Evolutionary conservation across 2,888 invertebrate genomes (phyloP), one percentile per base, ranked within the genome.

Genomic region (Clusia tigrina): DNA sequence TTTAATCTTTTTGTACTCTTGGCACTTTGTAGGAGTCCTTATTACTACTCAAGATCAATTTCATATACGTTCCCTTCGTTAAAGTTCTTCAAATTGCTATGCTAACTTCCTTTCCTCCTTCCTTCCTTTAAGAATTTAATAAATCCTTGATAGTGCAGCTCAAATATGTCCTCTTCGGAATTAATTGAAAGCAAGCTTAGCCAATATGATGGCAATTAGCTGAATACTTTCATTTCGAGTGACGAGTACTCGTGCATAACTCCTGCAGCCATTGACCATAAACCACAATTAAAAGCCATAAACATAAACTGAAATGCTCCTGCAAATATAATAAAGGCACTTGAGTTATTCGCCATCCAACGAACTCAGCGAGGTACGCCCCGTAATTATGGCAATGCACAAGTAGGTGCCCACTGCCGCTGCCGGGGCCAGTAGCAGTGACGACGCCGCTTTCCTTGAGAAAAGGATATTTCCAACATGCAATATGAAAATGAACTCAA

Each of bases 401-500:
- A 12, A 9, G 32, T 12, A 12, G 6, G 6, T 6, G 12, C 6
- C 32, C 32, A 32, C 6, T 32, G 32, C 12, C 12, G 32, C 32
- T 32, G 6, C 6, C 12, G 32, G 6, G 6, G 32, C 32, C 12
- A 9, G 32, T 32, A 12, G 6, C 32, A 32, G 6, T 32, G 32
- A 9, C 12, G 32, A 9, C 12, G 32, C 12, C 12, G 32, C 32
- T 32, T 9, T 32, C 12, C 12, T 32, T 32, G 6, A 9, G 32
- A 9, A n/a, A 12, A 6, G 32, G 32, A 67, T 48, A 66, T 67
- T 48, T 67, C 62, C 55, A 71, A 72, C 78, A 77, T 77, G 77
- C 78, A 70, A 77, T 77, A 70, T 74, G 74, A 68, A 72, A 79
- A 78, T 78, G 74, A 76, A 74, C 73, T 71, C 68, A 67, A 73